Evolutionary conservation across 1,140 invertebrate genomes (phyloP), one percentile per base, ranked within the genome.

Genomic region (Nylanderia fulva): DNA sequence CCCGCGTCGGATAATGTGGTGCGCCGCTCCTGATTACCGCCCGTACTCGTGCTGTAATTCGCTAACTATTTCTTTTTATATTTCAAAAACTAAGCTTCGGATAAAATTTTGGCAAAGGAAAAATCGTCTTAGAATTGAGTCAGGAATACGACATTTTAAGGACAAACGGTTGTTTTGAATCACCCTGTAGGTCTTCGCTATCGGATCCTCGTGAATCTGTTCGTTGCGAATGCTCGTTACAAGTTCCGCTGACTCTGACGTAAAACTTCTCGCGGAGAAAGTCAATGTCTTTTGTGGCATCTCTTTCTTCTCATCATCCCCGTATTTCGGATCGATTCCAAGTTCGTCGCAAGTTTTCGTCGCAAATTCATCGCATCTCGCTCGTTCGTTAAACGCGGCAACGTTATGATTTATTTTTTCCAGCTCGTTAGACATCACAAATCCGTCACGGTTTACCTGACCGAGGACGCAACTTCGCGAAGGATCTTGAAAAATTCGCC

Each of bases 261-360:
- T 33, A 15, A 79, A 66, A 66, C 13, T 79, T 68, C 39, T 36
- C n/a, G 42, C 29, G 42, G 63, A 39, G 29, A 68, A 79, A 48
- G 27, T 66, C 42, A 33, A 68, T 0, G 15, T 52, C 7, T 52
- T 33, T 52, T 8, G 75, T 15, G 75, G 1, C 29, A 9, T 36
- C 5, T 79, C 42, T 52, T 66, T 7, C 1, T 4, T 36, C 24
- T 27, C 18, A 24, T 54, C 24, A n/a, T 39, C 21, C 29, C 63
- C 24, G 3, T 63, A 42, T 39, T 75, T 24, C 15, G 36, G 9
- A 15, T 13, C 56, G 33, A 13, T 2, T 15, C 45, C 15, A 42
- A 42, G 15, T 21, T 76, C 27, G 36, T n/a, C 33, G 36, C 18
- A 63, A 45, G 18, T 63, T 42, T 45, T 33, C 58, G 36, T 24